phyloP scores from a whole-genome alignment of 2,797 vertebrate species.

The Halcyon leucocephala region DNA sequence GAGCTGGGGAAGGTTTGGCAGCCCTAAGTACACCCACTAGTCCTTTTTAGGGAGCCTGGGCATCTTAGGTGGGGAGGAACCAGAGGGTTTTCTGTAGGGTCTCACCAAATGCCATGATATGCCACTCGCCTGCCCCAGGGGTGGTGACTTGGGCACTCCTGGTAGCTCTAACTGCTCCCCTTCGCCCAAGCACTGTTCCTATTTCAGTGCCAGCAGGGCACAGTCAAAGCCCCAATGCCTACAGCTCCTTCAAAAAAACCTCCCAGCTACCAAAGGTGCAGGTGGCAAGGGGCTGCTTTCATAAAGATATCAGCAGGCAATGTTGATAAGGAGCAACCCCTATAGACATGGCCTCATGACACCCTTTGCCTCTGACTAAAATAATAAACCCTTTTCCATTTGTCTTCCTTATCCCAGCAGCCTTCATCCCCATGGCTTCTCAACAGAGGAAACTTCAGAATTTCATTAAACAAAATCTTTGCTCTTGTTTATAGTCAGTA shows the following conservation, averaged over 20 bases:
- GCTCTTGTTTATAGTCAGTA: not conserved
- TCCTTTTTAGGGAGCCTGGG: not conserved
- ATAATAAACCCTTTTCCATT: not conserved
- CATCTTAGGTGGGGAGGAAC: not conserved
- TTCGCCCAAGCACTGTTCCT: not conserved
- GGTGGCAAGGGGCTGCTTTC: not conserved
- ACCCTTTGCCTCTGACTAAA: slow-evolving; percentile 2
- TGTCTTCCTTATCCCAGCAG: not conserved
- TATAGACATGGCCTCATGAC: not conserved
- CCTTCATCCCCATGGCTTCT: not conserved
- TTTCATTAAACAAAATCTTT: not conserved
- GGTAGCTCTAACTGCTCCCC: not conserved
- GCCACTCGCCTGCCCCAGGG: rapidly evolving
- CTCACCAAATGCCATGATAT: rapidly evolving
- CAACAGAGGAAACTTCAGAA: not conserved
- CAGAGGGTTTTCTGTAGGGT: not conserved
- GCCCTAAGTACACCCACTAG: rapidly evolving
- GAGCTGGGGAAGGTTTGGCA: not conserved
- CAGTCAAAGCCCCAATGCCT: rapidly evolving
- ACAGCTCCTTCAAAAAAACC: not conserved
- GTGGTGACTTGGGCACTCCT: not conserved
- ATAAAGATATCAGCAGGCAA: not conserved
- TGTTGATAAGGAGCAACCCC: not conserved
- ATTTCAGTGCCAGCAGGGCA: not conserved
- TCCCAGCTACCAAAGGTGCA: not conserved